Evolutionary conservation across 2,113 vertebrate species (phyloP).

Genomic region (Nothocercus julius): DNA sequence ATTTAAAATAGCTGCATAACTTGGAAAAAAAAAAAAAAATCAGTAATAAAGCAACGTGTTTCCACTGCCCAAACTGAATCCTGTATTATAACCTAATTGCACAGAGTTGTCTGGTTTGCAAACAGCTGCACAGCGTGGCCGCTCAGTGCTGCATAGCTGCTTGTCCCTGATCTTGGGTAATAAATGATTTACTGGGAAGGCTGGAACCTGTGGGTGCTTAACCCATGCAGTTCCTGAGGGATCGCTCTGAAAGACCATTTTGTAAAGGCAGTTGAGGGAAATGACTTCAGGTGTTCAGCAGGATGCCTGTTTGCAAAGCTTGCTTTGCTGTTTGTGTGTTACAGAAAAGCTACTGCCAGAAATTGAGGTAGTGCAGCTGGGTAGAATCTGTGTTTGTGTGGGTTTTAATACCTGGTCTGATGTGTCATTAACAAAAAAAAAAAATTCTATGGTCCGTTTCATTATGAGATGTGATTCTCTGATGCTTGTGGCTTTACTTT

Average conservation of each 20-base stretch:
- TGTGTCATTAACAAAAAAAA: neutral
- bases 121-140: conserved; percentile 61
- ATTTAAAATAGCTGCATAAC: conserved; percentile 36
- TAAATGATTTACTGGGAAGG: conserved; percentile 57
- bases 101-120: conserved; percentile 29
- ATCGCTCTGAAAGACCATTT: neutral
- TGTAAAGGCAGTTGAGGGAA: neutral
- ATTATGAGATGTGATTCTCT: neutral
- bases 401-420: neutral
- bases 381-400: neutral
- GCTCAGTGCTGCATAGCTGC: conserved; percentile 6
- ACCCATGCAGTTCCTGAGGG: neutral
- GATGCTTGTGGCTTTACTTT: neutral
- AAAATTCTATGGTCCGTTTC: neutral
- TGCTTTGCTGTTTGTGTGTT: neutral
- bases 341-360: neutral
- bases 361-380: neutral
- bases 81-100: neutral
- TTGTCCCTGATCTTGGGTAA: conserved; percentile 14
- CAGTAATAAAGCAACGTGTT: neutral
- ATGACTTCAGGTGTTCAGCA: neutral
- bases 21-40: neutral
- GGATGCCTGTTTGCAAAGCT: neutral
- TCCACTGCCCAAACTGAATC: conserved; percentile 23
- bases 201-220: conserved; percentile 36